Evolutionary conservation across 92 coral and sea anemone species (phyloP).

Genomic region (Zoanthus solanderi): DNA sequence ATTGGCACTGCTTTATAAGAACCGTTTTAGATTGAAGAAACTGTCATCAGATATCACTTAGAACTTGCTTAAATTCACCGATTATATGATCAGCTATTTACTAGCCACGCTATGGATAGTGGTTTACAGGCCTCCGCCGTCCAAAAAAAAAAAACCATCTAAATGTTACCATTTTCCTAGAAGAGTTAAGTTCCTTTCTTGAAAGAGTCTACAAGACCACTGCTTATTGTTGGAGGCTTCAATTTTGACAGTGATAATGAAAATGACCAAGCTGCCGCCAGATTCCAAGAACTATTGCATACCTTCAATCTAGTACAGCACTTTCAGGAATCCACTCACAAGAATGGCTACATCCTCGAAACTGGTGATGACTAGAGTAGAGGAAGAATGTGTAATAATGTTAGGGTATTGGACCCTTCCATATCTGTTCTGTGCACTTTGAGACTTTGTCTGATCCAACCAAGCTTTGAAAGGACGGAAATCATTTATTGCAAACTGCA

Average conservation of each 20-base stretch:
- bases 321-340: conserved; percentile 15
- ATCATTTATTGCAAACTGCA: conserved; percentile 10
- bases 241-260: conserved; percentile 19
- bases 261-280: conserved; percentile 6
- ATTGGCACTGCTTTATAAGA: conserved; percentile 42
- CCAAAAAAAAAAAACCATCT: conserved; percentile 22
- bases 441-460: conserved; percentile 13
- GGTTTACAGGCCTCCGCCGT: conserved; percentile 38
- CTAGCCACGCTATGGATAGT: conserved; percentile 2
- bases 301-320: conserved; percentile 26
- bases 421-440: conserved; percentile 32
- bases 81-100: conserved; percentile 34
- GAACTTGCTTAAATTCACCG: conserved; percentile 43
- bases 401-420: conserved; percentile 38
- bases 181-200: conserved; percentile 20
- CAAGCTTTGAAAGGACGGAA: neutral
- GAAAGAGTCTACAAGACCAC: conserved; percentile 9
- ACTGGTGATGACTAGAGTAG: conserved; percentile 33
- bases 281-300: conserved; percentile 26
- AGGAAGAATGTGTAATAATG: conserved; percentile 16
- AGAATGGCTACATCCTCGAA: conserved; percentile 22
- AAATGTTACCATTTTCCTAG: conserved; percentile 14
- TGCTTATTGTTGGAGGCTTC: conserved; percentile 24
- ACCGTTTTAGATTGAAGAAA: conserved; percentile 37
- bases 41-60: conserved; percentile 9